These are phyloP conservation scores for Ennomos erosarius DNA, from an alignment of 2,888 invertebrate species.

Conservation along the genomic window DNA sequence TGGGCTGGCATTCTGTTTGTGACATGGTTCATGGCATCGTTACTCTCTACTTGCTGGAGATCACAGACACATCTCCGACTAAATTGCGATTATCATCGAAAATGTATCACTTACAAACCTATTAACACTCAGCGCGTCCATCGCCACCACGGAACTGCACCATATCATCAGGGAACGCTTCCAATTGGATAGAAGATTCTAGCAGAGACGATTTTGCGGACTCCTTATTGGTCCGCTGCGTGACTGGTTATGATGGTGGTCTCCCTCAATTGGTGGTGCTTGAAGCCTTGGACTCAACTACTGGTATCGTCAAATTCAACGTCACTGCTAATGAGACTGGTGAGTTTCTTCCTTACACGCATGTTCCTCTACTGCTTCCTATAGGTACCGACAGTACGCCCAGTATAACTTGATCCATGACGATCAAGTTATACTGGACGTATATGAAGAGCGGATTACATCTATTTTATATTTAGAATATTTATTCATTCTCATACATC, in stretches of 20 bases:
- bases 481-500: no score
- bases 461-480: no score
- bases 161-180: conserved; percentile 86
- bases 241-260: conserved; percentile 95
- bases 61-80: no score
- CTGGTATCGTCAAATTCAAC: conserved; percentile 88
- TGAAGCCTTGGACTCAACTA: conserved; percentile 91
- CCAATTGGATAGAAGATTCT: conserved; percentile 79
- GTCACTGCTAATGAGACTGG: conserved; percentile 87
- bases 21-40: no score
- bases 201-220: conserved; percentile 67
- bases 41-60: no score
- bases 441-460: no score
- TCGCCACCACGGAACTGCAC: conserved; percentile 94
- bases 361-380: neutral
- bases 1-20: no score
- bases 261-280: conserved; percentile 93
- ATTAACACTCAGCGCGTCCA: conserved; percentile 87
- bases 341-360: conserved; percentile 38
- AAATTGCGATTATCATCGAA: no score
- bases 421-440: no score
- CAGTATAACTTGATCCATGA: no score
- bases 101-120: no score
- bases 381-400: no score
- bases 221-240: conserved; percentile 91